Evolutionary conservation across 2,113 vertebrate genomes (phyloP).

Genomic region (Paramisgurnus dabryanus): DNA sequence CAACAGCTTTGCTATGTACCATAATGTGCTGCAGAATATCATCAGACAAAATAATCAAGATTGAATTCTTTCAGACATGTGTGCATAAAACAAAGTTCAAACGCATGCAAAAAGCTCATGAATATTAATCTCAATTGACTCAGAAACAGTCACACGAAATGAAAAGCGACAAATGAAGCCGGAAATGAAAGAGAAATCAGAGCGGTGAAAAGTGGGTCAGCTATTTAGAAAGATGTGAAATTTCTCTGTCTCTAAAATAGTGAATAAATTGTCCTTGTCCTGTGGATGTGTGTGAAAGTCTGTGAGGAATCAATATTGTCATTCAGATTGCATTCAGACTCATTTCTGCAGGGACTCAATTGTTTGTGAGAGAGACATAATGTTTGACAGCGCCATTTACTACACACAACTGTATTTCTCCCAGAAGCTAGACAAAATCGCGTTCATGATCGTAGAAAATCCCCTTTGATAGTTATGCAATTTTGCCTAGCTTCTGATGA

Average conservation of each 20-base stretch:
- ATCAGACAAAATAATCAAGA: no score
- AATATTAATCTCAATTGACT: slow-evolving; percentile 2
- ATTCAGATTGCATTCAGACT: slow-evolving; percentile 76
- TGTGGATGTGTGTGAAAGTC: slow-evolving; percentile 67
- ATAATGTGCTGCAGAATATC: no score
- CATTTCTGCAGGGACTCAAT: slow-evolving; percentile 67
- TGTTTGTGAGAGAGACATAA: slow-evolving; percentile 65
- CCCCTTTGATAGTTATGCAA: no score
- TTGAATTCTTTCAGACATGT: not conserved
- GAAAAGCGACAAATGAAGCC: slow-evolving; percentile 23
- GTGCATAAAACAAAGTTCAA: slow-evolving; percentile 18
- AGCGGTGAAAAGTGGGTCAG: slow-evolving; percentile 70
- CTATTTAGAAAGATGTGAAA: slow-evolving; percentile 73
- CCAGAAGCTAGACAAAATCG: no score
- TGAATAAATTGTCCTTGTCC: slow-evolving; percentile 72
- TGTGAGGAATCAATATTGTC: slow-evolving; percentile 73
- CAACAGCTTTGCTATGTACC: no score
- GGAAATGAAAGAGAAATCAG: slow-evolving; percentile 14
- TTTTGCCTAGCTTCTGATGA: no score
- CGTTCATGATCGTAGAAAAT: no score
- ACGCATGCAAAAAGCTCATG: not conserved
- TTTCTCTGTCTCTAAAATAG: slow-evolving; percentile 61
- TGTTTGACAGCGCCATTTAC: slow-evolving; percentile 59
- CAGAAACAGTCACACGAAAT: not conserved
- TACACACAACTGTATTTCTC: no score